phyloP scores from a whole-genome alignment of 2,888 invertebrate species.

The Mythimna ferrago region DNA sequence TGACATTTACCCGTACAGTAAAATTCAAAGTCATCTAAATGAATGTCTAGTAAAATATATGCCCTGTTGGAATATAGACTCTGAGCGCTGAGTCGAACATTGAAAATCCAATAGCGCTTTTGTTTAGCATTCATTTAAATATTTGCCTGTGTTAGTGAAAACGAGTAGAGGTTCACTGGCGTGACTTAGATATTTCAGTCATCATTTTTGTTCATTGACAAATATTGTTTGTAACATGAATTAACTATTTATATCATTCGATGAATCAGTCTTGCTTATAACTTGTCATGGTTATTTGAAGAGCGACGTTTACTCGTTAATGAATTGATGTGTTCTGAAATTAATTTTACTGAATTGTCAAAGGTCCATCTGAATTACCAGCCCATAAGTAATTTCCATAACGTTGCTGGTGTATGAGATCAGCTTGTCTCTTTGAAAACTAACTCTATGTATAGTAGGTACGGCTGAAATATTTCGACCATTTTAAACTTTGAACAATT shows the following conservation, averaged over 20 bases:
- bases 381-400: no score
- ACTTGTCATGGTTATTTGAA: constrained; percentile 6
- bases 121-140: background rate
- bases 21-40: background rate
- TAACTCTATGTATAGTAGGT: no score
- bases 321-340: no score
- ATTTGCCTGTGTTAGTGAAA: background rate
- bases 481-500: no score
- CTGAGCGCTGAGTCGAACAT: background rate
- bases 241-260: background rate
- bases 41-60: background rate
- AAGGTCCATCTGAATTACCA: no score
- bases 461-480: no score
- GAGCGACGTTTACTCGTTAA: no score
- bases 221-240: constrained; percentile 1
- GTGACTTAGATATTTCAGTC: background rate
- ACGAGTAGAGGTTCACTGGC: background rate
- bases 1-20: no score
- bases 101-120: background rate
- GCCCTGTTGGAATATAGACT: background rate
- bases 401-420: no score
- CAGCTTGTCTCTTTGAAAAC: no score
- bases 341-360: no score
- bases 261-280: background rate
- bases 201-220: background rate